Evolutionary conservation across 2,113 vertebrate species (phyloP).

Genomic region (Callospermophilus lateralis): DNA sequence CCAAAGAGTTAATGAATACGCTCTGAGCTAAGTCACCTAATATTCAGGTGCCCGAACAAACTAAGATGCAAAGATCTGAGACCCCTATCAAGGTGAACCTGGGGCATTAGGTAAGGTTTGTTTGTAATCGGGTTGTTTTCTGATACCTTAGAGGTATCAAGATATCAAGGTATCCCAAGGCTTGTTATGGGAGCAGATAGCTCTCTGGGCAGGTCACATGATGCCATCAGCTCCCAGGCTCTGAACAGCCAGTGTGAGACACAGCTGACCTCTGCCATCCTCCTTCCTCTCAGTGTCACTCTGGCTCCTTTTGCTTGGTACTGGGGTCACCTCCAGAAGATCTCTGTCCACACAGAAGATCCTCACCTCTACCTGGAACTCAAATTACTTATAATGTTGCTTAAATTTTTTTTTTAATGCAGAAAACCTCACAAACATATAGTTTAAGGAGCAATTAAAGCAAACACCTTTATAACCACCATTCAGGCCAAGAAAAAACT

Average conservation of each 20-base stretch:
- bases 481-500: neutral
- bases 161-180: neutral
- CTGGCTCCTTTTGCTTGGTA: neutral
- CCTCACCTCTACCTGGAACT: neutral
- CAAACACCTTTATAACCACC: neutral
- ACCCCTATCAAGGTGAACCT: neutral
- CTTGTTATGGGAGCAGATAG: fast-evolving
- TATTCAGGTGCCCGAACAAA: conserved; percentile 47
- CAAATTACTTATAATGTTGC: neutral
- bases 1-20: conserved; percentile 41
- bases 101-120: neutral
- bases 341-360: neutral
- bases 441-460: neutral
- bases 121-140: neutral
- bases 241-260: neutral
- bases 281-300: neutral
- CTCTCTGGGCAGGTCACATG: neutral
- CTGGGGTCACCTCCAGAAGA: neutral
- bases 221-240: neutral
- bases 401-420: neutral
- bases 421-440: neutral
- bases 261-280: neutral
- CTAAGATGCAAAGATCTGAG: neutral
- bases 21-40: conserved; percentile 63
- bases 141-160: neutral